A percentile compares a stretch with the other conserved stretches of the same genome.
Evolutionary conservation across 2,113 vertebrate genomes (phyloP).

Genomic region (Pelvicachromis taeniatus): DNA sequence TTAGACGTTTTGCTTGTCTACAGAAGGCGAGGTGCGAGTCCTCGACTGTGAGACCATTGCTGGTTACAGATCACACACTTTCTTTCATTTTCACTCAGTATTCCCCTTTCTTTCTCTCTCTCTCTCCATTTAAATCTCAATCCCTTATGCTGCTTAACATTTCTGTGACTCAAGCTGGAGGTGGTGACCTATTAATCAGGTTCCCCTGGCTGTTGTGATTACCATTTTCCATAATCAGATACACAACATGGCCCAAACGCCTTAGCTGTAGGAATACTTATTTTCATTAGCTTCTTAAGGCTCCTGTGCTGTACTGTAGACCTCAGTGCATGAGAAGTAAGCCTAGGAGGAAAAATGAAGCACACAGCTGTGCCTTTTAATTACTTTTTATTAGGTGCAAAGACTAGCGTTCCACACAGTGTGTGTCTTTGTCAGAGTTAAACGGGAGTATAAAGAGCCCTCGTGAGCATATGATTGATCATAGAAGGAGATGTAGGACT

Average conservation of each 20-base stretch:
- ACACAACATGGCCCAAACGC: slow-evolving; percentile 31
- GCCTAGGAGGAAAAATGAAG: slow-evolving; percentile 2
- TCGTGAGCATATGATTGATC: background rate
- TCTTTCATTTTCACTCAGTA: slow-evolving; percentile 7
- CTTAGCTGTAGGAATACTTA: slow-evolving; percentile 27
- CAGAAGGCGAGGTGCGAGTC: background rate
- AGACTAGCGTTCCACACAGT: slow-evolving; percentile 11
- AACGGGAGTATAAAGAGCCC: background rate
- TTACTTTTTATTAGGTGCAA: slow-evolving; percentile 33
- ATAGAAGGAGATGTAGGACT: background rate
- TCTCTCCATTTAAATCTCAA: slow-evolving; percentile 21
- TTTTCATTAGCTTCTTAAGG: slow-evolving; percentile 8
- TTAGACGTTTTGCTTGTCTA: background rate
- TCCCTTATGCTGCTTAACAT: slow-evolving; percentile 44
- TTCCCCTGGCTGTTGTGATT: slow-evolving; percentile 57
- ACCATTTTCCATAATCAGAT: slow-evolving; percentile 57
- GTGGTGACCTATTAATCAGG: slow-evolving; percentile 52
- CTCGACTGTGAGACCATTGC: background rate
- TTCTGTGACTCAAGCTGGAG: slow-evolving; percentile 42
- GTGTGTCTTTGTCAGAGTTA: slow-evolving; percentile 8
- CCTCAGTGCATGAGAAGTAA: background rate
- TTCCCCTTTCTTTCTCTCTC: background rate
- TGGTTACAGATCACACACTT: background rate
- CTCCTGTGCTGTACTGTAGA: background rate
- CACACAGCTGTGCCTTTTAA: slow-evolving; percentile 23